These are phyloP conservation scores for Eurois occulta DNA, from an alignment of 2,888 invertebrate genomes.

Conservation along the genomic window DNA sequence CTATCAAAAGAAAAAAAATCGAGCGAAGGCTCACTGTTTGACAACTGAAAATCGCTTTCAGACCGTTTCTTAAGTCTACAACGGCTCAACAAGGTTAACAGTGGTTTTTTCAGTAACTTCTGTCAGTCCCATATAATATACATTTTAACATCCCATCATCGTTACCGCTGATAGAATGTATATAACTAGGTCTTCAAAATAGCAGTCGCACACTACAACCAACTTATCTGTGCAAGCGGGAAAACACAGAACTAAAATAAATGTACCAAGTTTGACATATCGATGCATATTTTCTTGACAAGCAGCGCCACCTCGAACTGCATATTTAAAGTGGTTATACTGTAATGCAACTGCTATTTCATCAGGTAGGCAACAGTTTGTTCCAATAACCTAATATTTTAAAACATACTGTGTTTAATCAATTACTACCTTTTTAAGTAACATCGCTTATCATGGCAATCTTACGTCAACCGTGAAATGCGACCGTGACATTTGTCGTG, in stretches of 20 bases:
- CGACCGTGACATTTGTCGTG: conserved; percentile 43
- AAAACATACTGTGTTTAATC: conserved; percentile 39
- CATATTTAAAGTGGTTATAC: not conserved
- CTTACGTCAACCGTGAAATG: conserved; percentile 49
- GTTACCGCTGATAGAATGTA: not conserved
- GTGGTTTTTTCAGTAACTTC: not conserved
- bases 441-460: conserved; percentile 22
- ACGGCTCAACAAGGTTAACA: not conserved
- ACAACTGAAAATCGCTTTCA: not conserved
- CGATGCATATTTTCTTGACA: not conserved
- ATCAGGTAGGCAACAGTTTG: conserved; percentile 14
- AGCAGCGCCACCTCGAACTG: not conserved
- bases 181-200: not conserved
- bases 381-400: conserved; percentile 22
- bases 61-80: not conserved
- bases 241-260: not conserved
- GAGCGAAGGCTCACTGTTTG: not conserved
- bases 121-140: not conserved
- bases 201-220: not conserved
- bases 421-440: conserved; percentile 41
- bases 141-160: not conserved
- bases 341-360: conserved; percentile 12
- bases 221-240: not conserved
- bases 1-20: not conserved
- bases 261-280: no score